Evolutionary conservation across 1,140 invertebrate species (phyloP), one percentile per base, ranked within the genome.

Genomic region (Trachymyrmex cornetzi): DNA sequence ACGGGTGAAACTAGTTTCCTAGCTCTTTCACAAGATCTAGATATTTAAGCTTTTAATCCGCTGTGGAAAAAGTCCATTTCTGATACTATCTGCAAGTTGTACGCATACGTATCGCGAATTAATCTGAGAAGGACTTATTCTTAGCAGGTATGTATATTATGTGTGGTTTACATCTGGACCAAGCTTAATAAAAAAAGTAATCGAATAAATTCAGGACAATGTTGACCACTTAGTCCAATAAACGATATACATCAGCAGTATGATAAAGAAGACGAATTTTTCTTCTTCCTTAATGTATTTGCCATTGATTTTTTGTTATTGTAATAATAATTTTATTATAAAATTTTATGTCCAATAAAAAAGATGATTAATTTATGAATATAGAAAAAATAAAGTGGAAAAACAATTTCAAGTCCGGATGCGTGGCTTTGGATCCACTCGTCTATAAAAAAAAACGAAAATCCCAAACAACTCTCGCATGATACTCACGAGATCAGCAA

Each of bases 1-100:
- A 86, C 80, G 87, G 75, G 87, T 90, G 87, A 85, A 87, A 91
- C 90, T 91, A 91, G 89, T 91, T 91, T 87, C 80, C 86, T 82
- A 53, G 27, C 24, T 69, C 72, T 75, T 81, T 61, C 55, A 55
- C 84, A 27, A 79, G 86, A 82, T 84, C 85, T 27, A 77, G 80
- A 90, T 87, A 66, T 87, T 89, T 85, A 87, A 89, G 80, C 84
- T 87, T 81, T 72, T 80, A 84, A 91, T 87, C 85, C 77, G 55
- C 87, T 85, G 55, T 66, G 82, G 67, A 85, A 87, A 81, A 77
- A 88, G 61, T 79, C 87, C 77, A 77, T 74, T 75, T 84, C 69
- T 63, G 80, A 84, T 84, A 61, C 53, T 74, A 84, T 84, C 80
- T 34, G 69, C 14, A 27, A 75, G 38, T 74, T 61, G 63, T 63